phyloP scores from a whole-genome alignment of 2,113 vertebrate species.

The Oreochromis spilurus region DNA sequence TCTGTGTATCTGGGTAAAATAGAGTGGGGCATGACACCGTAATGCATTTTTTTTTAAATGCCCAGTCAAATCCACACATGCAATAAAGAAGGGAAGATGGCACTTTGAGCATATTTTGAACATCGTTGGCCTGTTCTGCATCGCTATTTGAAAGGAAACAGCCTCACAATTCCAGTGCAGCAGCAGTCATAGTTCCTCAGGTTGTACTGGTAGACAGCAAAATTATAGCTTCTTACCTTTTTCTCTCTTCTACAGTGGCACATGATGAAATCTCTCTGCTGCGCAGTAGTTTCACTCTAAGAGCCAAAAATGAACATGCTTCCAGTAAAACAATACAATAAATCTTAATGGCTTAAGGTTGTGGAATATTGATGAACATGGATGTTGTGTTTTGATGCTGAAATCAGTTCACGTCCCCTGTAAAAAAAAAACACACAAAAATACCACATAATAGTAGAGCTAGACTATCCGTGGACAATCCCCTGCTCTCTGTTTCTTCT shows the following conservation, averaged over 20 bases:
- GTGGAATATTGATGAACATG: neutral
- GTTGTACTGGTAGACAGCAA: neutral
- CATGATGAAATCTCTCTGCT: neutral
- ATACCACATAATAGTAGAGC: neutral
- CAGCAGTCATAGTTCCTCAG: neutral
- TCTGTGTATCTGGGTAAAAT: neutral
- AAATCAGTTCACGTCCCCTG: neutral
- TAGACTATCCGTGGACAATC: accelerated
- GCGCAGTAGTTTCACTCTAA: neutral
- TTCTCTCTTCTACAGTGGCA: neutral
- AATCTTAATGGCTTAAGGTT: neutral
- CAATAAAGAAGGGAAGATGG: neutral
- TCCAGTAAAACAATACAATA: neutral
- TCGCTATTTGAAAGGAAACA: neutral
- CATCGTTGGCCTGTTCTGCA: neutral
- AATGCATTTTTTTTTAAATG: neutral
- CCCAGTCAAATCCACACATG: neutral
- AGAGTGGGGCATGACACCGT: neutral
- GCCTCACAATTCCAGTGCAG: neutral
- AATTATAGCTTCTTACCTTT: neutral
- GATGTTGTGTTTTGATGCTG: neutral
- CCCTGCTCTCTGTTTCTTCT: neutral
- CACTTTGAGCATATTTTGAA: neutral
- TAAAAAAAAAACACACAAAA: neutral
- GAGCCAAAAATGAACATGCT: neutral